A percentile compares a stretch with the other conserved stretches of the same genome.
Evolutionary conservation across 2,113 vertebrate genomes (phyloP).

Genomic region (Sapayoa aenigma): DNA sequence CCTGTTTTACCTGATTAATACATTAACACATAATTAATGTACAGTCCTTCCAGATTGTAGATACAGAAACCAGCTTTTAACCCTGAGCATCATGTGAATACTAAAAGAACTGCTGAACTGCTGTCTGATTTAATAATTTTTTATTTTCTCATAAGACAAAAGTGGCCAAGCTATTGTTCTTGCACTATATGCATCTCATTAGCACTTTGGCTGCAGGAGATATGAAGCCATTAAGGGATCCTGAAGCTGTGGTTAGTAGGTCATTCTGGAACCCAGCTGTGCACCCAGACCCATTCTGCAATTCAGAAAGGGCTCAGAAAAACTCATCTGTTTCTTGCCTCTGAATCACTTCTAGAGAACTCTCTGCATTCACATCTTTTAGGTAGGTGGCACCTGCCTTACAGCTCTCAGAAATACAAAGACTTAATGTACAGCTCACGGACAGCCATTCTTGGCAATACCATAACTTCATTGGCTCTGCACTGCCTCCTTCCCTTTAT

Average conservation of each 20-base stretch:
- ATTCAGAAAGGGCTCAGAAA: background rate
- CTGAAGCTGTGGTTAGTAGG: background rate
- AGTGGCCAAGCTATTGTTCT: background rate
- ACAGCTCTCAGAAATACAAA: background rate
- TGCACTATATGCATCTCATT: background rate
- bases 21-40: background rate
- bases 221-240: background rate
- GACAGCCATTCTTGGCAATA: background rate
- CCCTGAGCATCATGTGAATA: background rate
- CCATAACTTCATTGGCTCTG: background rate
- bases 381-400: background rate
- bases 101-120: background rate
- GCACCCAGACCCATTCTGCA: background rate
- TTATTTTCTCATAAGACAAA: background rate
- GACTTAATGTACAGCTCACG: background rate
- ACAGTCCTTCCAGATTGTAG: background rate
- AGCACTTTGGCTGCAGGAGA: background rate
- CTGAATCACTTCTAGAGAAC: background rate
- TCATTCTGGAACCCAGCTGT: background rate
- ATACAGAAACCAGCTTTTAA: background rate
- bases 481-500: background rate
- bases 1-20: background rate
- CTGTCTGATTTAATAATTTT: background rate
- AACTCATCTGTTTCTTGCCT: background rate
- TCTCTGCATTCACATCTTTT: background rate